A percentile compares a stretch with the other conserved stretches of the same genome.
Evolutionary conservation across 2,113 vertebrate genomes (phyloP).

Genomic region (Cyprinus carpio): DNA sequence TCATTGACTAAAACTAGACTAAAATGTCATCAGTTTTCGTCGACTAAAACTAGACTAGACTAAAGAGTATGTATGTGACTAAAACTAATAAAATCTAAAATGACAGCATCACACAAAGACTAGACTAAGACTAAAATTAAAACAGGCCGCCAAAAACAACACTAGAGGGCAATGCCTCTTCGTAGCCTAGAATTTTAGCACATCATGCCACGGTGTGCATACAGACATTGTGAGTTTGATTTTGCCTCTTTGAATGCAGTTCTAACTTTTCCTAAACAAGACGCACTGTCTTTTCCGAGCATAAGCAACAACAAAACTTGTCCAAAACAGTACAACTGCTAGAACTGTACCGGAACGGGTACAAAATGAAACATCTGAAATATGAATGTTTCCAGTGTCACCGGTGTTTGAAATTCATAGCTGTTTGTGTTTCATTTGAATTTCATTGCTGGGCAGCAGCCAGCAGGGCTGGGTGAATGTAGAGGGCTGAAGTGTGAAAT

Average conservation of each 20-base stretch:
- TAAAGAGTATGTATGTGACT: too few species aligned
- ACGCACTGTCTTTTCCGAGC: neutral
- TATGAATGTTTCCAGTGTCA: conserved; percentile 44
- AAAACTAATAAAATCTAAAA: too few species aligned
- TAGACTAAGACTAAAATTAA: too few species aligned
- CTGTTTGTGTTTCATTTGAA: conserved; percentile 50
- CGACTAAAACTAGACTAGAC: too few species aligned
- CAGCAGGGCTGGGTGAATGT: conserved; percentile 53
- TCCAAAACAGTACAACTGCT: neutral
- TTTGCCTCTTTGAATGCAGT: neutral
- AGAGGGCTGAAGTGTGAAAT: conserved; percentile 45
- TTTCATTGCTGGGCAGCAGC: conserved; percentile 50
- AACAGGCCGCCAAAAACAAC: too few species aligned
- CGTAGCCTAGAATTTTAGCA: neutral
- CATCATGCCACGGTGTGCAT: neutral
- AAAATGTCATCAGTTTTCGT: too few species aligned
- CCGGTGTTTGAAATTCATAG: conserved; percentile 62
- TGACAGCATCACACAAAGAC: too few species aligned
- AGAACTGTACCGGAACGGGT: neutral
- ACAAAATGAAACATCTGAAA: conserved; percentile 27
- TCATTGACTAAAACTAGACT: too few species aligned
- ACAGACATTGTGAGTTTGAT: too few species aligned
- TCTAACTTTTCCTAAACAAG: neutral
- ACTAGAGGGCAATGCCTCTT: neutral
- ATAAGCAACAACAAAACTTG: neutral